Evolutionary conservation across 2,888 invertebrate genomes (phyloP).

Genomic region (Eilema sororculum): DNA sequence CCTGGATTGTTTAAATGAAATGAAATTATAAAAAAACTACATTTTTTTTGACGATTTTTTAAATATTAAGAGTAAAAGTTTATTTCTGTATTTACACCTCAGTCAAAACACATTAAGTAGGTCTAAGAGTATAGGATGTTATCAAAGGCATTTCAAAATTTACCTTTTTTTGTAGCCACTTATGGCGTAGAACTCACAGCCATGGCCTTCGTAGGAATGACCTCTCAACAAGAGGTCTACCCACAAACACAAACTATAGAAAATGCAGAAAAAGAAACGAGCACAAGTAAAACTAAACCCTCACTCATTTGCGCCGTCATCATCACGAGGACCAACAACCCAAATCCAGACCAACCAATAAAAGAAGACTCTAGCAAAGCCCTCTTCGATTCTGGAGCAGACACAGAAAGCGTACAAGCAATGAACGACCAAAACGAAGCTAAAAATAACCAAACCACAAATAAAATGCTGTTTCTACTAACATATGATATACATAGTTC

Average conservation of each 20-base stretch:
- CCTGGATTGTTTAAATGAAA: too few species aligned
- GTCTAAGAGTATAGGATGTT: background rate
- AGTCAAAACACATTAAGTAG: background rate
- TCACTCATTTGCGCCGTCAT: constrained; percentile 78
- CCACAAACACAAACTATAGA: constrained; percentile 73
- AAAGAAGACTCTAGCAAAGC: constrained; percentile 79
- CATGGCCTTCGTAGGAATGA: constrained; percentile 81
- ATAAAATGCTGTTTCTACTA: constrained; percentile 87
- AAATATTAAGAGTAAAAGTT: too few species aligned
- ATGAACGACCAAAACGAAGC: constrained; percentile 93
- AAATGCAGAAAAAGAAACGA: constrained; percentile 72
- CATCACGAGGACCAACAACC: constrained; percentile 69
- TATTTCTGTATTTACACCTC: background rate
- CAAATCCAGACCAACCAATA: constrained; percentile 70
- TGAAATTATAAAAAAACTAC: too few species aligned
- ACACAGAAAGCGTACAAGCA: constrained; percentile 88
- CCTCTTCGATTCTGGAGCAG: constrained; percentile 76
- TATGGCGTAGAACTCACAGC: constrained; percentile 80
- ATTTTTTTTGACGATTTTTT: too few species aligned
- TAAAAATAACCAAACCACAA: constrained; percentile 79
- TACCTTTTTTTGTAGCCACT: constrained; percentile 68
- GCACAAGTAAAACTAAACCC: constrained; percentile 71
- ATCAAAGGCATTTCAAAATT: too few species aligned
- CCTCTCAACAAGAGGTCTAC: constrained; percentile 71
- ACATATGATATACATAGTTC: constrained; percentile 91